Evolutionary conservation across 2,113 vertebrate genomes (phyloP), one percentile per base, ranked within the genome.

Genomic region (Hepsetus odoe): DNA sequence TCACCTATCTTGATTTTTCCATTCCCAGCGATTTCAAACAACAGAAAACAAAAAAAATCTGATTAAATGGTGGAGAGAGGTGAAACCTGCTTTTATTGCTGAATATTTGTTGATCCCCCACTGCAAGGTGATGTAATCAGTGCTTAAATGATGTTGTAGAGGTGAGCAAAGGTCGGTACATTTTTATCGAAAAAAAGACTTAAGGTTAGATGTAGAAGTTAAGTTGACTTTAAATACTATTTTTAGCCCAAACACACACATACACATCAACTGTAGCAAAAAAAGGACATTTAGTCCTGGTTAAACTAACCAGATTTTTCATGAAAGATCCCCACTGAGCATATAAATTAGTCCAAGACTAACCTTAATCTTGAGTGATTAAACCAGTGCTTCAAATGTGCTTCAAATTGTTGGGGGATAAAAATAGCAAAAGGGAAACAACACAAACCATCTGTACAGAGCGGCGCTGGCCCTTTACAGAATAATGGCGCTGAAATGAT

Each of bases 341-440:
- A 9, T 24, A 16, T 28, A 22, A 44, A 44, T 66, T 66, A 66
- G 64, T n/a, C 35, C 12, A 33, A 20, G 30, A 55, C 74, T 28
- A 73, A 58, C 32, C 26, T 66, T 66, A 38, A 66, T 80, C 49
- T 66, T 44, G 30, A 77, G 74, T 38, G 28, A 68, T 74, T 82
- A 49, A 78, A 66, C 44, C 72, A 58, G 73, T 66, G 80, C 74
- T 76, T 81, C 59, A 51, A 68, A 53, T 69, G 53, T 42, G 56
- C 67, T 71, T 32, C 71, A 46, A 42, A 74, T 59, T 80, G 74
- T 62, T 68, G n/a, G 30, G 42, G 56, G 55, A 71, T 61, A 58
- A 62, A 64, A 73, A 83, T 61, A 76, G 69, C 66, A 71, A 14
- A n/a, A 70, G 4, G 22, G 7, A 75, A 35, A 67, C 33, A 56